Evolutionary conservation across 2,888 invertebrate species (phyloP).

Genomic region (Chymomyza amoena): DNA sequence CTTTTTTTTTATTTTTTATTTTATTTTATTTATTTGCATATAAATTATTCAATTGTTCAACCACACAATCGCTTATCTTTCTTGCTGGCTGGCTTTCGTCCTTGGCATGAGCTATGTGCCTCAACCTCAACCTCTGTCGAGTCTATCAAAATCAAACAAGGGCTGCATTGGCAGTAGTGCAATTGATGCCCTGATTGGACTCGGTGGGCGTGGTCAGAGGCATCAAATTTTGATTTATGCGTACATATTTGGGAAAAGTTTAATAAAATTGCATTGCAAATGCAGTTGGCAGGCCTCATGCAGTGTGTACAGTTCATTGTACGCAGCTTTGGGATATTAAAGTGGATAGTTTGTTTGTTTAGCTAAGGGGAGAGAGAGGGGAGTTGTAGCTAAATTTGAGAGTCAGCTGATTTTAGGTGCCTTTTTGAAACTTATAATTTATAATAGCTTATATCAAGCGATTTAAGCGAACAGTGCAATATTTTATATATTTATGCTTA

Average conservation of each 20-base stretch:
- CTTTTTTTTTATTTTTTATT: neutral
- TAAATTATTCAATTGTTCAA: conserved; percentile 70
- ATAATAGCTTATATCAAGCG: no score
- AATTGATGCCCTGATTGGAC: conserved; percentile 54
- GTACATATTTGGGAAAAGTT: conserved; percentile 48
- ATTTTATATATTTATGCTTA: no score
- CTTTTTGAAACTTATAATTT: no score
- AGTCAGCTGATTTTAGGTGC: no score
- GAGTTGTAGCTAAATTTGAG: no score
- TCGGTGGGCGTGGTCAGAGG: conserved; percentile 38
- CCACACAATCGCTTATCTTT: conserved; percentile 42
- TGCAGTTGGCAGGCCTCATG: conserved; percentile 16
- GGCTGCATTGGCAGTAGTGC: conserved; percentile 52
- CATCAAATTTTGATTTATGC: conserved; percentile 52
- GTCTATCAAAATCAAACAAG: conserved; percentile 54
- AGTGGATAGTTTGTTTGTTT: neutral
- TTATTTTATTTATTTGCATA: conserved; percentile 66
- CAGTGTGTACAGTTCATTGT: neutral
- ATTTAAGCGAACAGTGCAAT: no score
- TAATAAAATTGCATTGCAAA: conserved; percentile 39
- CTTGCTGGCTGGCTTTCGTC: conserved; percentile 37
- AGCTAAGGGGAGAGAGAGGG: no score
- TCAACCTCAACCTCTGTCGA: conserved; percentile 17
- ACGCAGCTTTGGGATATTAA: neutral
- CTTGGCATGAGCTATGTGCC: conserved; percentile 9